These are phyloP conservation scores for Amphipoea lucens DNA, from an alignment of 2,888 invertebrate genomes.

Conservation along the genomic window DNA sequence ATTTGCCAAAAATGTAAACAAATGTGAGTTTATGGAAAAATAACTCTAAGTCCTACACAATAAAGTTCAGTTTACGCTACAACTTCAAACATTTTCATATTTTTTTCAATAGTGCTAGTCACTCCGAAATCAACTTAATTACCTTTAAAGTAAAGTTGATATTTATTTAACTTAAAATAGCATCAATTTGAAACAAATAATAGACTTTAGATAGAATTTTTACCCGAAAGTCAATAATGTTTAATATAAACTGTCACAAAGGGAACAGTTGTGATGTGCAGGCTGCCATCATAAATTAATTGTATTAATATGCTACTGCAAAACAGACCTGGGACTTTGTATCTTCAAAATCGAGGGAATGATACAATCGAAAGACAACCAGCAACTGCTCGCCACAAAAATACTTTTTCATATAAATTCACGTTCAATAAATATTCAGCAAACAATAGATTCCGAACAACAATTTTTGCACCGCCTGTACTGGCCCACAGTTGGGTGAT, in stretches of 20 bases:
- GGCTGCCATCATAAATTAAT: not conserved
- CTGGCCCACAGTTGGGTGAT: conserved; percentile 76
- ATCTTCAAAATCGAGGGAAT: not conserved
- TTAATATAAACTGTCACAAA: not conserved
- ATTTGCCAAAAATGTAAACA: too few species aligned
- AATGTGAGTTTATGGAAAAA: too few species aligned
- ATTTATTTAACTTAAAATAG: too few species aligned
- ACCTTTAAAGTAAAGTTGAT: too few species aligned
- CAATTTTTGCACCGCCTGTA: conserved; percentile 51
- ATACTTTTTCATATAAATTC: not conserved
- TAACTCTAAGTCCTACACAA: too few species aligned
- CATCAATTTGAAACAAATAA: too few species aligned
- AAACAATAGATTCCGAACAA: conserved; percentile 11
- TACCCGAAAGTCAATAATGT: not conserved
- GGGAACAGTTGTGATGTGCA: not conserved
- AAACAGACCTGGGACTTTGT: not conserved
- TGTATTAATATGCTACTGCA: not conserved
- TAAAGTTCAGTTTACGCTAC: too few species aligned
- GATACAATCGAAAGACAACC: not conserved
- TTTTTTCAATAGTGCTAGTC: too few species aligned
- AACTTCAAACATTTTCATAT: too few species aligned
- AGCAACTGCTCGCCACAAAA: not conserved
- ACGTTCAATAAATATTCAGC: conserved; percentile 2
- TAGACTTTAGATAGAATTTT: not conserved
- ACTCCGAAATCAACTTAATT: too few species aligned